phyloP scores from a whole-genome alignment of 2,113 vertebrate species.

The Eulemur macaco region DNA sequence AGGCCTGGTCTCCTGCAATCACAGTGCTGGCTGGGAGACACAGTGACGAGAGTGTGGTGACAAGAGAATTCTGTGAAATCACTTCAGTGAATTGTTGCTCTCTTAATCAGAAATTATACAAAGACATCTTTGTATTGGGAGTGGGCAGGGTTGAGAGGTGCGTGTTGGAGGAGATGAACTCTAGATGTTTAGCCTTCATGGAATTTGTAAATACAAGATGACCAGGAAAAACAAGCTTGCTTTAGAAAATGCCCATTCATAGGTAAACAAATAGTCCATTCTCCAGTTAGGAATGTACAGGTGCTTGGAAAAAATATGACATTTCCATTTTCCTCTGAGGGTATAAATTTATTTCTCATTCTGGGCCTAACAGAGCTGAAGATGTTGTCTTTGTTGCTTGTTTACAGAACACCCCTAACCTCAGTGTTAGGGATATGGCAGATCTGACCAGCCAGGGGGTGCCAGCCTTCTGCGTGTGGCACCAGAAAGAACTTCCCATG shows the following conservation, averaged over 20 bases:
- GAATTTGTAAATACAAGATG: slow-evolving; percentile 22
- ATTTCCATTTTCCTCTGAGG: not conserved
- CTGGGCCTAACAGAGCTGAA: not conserved
- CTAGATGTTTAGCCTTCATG: not conserved
- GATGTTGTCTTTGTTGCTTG: not conserved
- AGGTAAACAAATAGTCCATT: not conserved
- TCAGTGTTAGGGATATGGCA: not conserved
- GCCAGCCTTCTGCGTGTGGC: not conserved
- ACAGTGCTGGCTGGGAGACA: not conserved
- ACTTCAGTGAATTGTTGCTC: not conserved
- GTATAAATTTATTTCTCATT: not conserved
- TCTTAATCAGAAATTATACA: not conserved
- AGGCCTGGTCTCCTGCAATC: not conserved
- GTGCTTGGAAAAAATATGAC: not conserved
- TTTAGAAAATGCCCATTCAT: not conserved
- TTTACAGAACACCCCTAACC: not conserved
- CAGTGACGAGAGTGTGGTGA: not conserved
- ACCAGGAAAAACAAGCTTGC: not conserved
- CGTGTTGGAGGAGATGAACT: not conserved
- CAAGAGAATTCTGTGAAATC: not conserved
- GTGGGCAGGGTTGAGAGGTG: not conserved
- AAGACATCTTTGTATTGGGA: not conserved
- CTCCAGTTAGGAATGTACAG: not conserved
- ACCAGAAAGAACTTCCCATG: not conserved
- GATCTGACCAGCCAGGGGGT: not conserved